These are phyloP conservation scores for Heterodera schachtii DNA, from an alignment of 1,140 invertebrate species.

Conservation along the genomic window DNA sequence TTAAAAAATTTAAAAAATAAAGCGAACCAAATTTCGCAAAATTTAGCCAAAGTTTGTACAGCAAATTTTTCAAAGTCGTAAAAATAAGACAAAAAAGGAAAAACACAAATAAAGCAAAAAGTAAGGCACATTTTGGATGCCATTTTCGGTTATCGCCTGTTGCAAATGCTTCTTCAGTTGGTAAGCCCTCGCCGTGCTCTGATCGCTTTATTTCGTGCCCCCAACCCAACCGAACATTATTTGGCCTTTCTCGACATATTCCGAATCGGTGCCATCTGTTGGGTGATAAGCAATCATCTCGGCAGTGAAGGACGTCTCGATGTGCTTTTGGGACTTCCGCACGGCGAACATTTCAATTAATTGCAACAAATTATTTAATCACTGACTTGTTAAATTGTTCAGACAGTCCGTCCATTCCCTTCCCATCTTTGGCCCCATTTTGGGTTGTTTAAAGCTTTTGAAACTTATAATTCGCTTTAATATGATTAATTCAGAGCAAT, in stretches of 20 bases:
- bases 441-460: constrained; percentile 31
- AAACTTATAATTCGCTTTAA: no score
- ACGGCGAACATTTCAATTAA: background rate
- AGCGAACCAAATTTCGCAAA: no score
- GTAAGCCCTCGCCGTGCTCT: background rate
- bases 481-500: no score
- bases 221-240: background rate
- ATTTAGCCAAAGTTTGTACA: no score
- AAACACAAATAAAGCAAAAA: no score
- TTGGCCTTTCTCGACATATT: constrained; percentile 62
- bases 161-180: no score
- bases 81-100: no score
- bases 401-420: constrained; percentile 55
- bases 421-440: constrained; percentile 59
- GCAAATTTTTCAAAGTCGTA: no score
- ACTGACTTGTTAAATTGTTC: constrained; percentile 47
- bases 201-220: background rate
- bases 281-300: constrained; percentile 62
- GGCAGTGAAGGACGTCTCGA: constrained; percentile 62
- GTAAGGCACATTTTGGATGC: no score
- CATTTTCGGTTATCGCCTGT: no score
- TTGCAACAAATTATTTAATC: background rate
- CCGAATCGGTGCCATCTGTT: constrained; percentile 61
- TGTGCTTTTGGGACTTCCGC: constrained; percentile 55
- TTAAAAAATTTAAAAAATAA: no score